Percentiles rank a stretch among this genome's conserved stretches.
Conservation (phyloP, 2,113 vertebrate species). For the Anguilla rostrata region DNA sequence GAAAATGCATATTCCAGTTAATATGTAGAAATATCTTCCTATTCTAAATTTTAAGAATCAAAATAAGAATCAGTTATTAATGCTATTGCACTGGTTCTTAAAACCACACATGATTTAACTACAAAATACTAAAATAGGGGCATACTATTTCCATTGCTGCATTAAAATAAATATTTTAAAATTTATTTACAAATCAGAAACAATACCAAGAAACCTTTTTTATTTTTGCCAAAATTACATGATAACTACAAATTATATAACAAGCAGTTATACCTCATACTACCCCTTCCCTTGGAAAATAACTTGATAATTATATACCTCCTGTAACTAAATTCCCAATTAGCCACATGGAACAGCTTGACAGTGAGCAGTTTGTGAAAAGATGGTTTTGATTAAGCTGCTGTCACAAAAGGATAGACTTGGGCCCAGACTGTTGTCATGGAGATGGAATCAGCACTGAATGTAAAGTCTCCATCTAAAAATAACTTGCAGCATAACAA, state of each 20-base stretch:
- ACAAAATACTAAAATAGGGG: too few species aligned
- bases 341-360: neutral
- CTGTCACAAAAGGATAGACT: conserved; percentile 18
- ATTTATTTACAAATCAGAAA: too few species aligned
- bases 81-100: too few species aligned
- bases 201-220: too few species aligned
- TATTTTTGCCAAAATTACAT: neutral
- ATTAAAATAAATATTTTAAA: too few species aligned
- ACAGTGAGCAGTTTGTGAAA: conserved; percentile 18
- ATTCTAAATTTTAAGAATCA: too few species aligned
- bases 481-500: conserved; percentile 23
- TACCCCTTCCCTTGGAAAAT: neutral
- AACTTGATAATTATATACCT: conserved; percentile 3
- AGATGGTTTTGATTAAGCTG: conserved; percentile 29
- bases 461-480: conserved; percentile 33
- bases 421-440: conserved; percentile 30
- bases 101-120: too few species aligned
- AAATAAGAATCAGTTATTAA: too few species aligned
- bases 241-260: neutral
- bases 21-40: too few species aligned
- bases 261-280: neutral
- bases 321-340: conserved; percentile 2
- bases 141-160: too few species aligned
- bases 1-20: neutral
- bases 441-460: conserved; percentile 28